These are phyloP conservation scores for Trichonephila inaurata DNA, from an alignment of 1,140 invertebrate species.

Conservation along the genomic window DNA sequence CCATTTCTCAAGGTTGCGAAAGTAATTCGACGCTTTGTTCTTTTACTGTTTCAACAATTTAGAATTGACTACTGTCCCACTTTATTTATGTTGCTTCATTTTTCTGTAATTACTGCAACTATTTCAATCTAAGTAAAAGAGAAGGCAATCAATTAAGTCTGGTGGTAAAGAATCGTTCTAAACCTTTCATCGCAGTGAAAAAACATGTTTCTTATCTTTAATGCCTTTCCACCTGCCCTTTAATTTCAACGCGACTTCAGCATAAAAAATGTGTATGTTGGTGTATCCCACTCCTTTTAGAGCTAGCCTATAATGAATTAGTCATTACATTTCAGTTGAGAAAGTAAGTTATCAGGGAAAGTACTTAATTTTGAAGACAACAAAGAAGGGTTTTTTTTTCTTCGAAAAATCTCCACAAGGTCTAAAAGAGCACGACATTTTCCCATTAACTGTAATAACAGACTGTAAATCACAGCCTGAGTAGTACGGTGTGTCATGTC, in stretches of 20 bases:
- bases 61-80: neutral
- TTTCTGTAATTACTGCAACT: slow-evolving; percentile 32
- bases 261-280: slow-evolving; percentile 3
- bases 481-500: slow-evolving; percentile 38
- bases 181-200: neutral
- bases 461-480: slow-evolving; percentile 43
- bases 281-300: neutral
- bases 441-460: slow-evolving; percentile 59
- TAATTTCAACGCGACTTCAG: slow-evolving; percentile 39
- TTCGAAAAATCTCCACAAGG: slow-evolving; percentile 33
- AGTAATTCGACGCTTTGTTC: neutral
- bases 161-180: neutral
- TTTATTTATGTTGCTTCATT: neutral
- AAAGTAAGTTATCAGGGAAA: slow-evolving; percentile 48
- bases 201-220: slow-evolving; percentile 44
- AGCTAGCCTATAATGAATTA: slow-evolving; percentile 41
- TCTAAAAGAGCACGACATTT: slow-evolving; percentile 51
- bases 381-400: neutral
- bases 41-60: neutral
- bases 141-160: slow-evolving; percentile 30
- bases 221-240: slow-evolving; percentile 54
- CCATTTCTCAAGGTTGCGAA: neutral
- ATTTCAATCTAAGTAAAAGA: neutral
- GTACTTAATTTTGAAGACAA: slow-evolving; percentile 46
- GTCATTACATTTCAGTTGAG: slow-evolving; percentile 35